phyloP scores from a whole-genome alignment of 1,140 invertebrate species.

The Pseudomyrmex pallidus region DNA sequence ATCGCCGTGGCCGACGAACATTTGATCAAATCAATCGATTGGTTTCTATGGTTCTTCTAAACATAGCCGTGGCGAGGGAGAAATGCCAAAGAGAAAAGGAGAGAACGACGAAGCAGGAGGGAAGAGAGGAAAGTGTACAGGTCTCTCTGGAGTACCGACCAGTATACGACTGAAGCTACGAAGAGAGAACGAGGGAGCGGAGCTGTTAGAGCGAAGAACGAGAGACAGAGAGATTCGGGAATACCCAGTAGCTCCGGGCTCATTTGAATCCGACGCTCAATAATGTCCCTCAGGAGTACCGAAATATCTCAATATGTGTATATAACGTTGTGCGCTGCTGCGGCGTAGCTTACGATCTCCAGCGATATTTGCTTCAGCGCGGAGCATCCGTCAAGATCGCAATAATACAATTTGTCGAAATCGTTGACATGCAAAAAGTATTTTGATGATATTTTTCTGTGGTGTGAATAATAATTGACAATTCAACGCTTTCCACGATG shows the following conservation, averaged over 20 bases:
- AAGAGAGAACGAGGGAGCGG: constrained; percentile 2
- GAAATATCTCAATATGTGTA: constrained; percentile 73
- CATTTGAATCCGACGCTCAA: constrained; percentile 80
- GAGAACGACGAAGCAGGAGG: constrained; percentile 34
- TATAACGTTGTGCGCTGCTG: constrained; percentile 29
- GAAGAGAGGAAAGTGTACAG: constrained; percentile 17
- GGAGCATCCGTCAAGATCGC: constrained; percentile 62
- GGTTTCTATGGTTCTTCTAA: constrained; percentile 78
- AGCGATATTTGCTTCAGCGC: constrained; percentile 41
- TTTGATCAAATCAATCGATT: constrained; percentile 83
- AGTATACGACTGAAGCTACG: constrained; percentile 16
- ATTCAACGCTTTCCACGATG: not conserved
- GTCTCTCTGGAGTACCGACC: constrained; percentile 27
- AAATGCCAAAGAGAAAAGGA: constrained; percentile 46
- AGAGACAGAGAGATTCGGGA: constrained; percentile 33
- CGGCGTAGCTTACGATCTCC: constrained; percentile 24
- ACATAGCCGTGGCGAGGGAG: constrained; percentile 52
- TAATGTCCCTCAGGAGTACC: constrained; percentile 79
- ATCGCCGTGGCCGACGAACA: constrained; percentile 79
- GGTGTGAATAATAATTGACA: not conserved
- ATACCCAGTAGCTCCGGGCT: constrained; percentile 75
- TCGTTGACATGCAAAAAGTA: not conserved
- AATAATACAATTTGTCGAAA: constrained; percentile 55
- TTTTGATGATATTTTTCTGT: not conserved
- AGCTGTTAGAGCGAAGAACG: constrained; percentile 29